Percentiles rank a stretch among this genome's conserved stretches.
Conservation (phyloP, 2,797 vertebrate species). For the Dromococcyx pavoninus region DNA sequence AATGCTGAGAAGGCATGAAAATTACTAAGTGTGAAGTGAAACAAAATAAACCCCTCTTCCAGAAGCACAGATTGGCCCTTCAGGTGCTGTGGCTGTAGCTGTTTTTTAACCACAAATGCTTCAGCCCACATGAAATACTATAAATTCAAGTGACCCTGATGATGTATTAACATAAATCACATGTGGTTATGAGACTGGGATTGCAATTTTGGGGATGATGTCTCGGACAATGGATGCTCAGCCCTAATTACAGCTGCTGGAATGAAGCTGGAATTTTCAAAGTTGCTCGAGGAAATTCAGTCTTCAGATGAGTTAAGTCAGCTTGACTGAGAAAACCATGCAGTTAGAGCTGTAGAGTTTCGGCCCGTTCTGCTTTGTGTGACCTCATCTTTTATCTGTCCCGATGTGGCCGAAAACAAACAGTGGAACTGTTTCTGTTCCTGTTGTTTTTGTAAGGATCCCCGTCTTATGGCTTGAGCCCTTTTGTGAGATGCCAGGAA, state of each 20-base stretch:
- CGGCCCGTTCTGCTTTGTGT: not conserved
- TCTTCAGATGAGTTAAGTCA: not conserved
- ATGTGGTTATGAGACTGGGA: not conserved
- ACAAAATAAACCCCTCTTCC: not conserved
- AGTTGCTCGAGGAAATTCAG: conserved; percentile 27
- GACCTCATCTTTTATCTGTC: conserved; percentile 10
- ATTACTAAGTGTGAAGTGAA: not conserved
- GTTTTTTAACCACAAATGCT: not conserved
- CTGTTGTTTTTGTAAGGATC: conserved; percentile 43
- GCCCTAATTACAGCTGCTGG: not conserved
- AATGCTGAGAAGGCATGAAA: not conserved
- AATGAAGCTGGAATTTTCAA: not conserved
- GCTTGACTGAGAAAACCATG: not conserved
- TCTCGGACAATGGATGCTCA: not conserved
- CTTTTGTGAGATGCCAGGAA: conserved; percentile 37
- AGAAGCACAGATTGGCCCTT: not conserved
- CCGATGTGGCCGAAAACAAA: not conserved
- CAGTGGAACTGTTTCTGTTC: not conserved
- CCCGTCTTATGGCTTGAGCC: not conserved
- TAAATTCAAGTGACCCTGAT: not conserved
- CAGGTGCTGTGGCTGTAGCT: not conserved
- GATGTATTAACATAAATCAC: not conserved
- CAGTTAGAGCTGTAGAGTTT: not conserved
- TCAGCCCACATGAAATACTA: not conserved
- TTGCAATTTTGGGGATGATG: not conserved